Evolutionary conservation across 2,888 invertebrate genomes (phyloP), one percentile per base, ranked within the genome.

Genomic region (Venustoraphidia nigricollis): DNA sequence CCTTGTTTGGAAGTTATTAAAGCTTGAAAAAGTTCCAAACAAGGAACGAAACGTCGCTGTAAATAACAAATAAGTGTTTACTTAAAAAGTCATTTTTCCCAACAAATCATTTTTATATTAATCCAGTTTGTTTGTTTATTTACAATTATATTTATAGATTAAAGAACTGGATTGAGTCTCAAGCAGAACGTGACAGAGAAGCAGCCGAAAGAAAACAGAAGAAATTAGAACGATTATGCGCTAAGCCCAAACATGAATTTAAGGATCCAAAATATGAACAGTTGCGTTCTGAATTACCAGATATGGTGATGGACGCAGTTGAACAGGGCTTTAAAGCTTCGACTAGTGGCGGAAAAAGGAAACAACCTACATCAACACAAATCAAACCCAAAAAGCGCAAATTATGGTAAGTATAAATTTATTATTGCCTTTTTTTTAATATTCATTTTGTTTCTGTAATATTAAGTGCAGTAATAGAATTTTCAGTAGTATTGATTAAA

Each of bases 161-260:
- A 2, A 83, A 94, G 58, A 87, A 88, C 50, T 95, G 93, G 92
- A 74, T 94, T 37, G 82, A 85, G 2, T 87, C 89, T 50, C 85
- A 93, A 63, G 79, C 82, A 13, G 87, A 90, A 36, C 70, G 88
- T 5, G 87, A 93, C 54, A 83, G 84, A 47, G 89, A 89, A 62
- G 75, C 82, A 1, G 76, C 75, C 2, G 84, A 86, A 46, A 72
- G 81, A 17, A 85, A 84, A 56, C 79, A 81, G 57, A 82, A 78
- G 55, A 90, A 87, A 63, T 66, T 92, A 11, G 87, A 89, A 55
- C 76, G 80, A 53, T 69, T 94, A 13, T 72, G 83, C 37, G 78
- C 85, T 8, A 78, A 82, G 56, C 88, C 88, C 0, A 90, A 84
- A 62, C 87, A 92, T 54, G 85, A 90, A 54, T 87, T 96, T 61